Conservation (phyloP, 1,140 invertebrate genomes). For the Marisa cornuarietis region DNA sequence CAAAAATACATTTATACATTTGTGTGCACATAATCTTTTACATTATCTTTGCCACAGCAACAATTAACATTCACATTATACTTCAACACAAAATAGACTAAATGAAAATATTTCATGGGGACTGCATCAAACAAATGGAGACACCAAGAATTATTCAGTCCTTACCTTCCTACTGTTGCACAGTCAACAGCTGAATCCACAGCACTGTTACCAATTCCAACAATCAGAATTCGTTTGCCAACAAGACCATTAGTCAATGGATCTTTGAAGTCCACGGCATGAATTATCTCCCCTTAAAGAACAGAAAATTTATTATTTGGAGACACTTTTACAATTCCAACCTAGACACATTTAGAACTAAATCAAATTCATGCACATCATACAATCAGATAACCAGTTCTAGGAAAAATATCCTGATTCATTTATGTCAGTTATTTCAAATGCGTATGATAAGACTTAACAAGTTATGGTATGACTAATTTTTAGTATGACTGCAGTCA, state of each 20-base stretch:
- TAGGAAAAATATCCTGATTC: no score
- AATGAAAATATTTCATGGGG: neutral
- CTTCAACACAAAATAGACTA: no score
- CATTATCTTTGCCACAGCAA: no score
- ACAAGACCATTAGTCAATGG: conserved; percentile 49
- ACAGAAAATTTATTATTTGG: neutral
- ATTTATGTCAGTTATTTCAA: no score
- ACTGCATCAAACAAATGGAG: no score
- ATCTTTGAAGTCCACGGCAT: conserved; percentile 61
- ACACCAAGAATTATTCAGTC: neutral
- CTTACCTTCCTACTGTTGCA: conserved; percentile 56
- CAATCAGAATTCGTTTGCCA: conserved; percentile 57
- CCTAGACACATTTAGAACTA: neutral
- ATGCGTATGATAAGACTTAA: no score
- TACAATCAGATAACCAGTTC: no score
- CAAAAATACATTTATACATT: no score
- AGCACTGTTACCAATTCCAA: conserved; percentile 64
- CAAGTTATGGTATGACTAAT: no score
- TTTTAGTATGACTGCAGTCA: no score
- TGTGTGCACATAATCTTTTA: no score
- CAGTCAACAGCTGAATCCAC: conserved; percentile 60
- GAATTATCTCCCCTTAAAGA: conserved; percentile 58
- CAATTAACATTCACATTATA: no score
- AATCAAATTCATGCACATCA: neutral
- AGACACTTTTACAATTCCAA: neutral